These are phyloP conservation scores for Drosophila pegasa DNA, from an alignment of 2,888 invertebrate genomes.

Conservation along the genomic window DNA sequence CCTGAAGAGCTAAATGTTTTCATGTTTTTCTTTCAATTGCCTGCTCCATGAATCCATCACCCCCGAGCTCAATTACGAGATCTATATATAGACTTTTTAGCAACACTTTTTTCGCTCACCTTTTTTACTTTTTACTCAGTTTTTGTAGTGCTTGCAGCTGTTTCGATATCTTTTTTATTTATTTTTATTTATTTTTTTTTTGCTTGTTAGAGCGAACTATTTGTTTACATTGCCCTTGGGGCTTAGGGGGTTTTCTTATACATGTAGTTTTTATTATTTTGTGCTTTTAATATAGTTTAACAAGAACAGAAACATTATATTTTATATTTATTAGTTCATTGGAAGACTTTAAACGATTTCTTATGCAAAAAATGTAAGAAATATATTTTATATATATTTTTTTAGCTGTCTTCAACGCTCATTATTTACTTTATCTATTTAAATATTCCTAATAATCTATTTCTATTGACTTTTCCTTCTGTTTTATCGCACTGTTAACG, in stretches of 20 bases:
- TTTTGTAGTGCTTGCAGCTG: conserved; percentile 29
- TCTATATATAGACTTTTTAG: conserved; percentile 23
- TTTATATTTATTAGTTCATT: neutral
- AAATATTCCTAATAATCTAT: neutral
- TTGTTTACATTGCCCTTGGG: conserved; percentile 32
- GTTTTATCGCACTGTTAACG: conserved; percentile 1
- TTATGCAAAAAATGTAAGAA: neutral
- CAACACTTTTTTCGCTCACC: neutral
- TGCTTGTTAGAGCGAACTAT: conserved; percentile 16
- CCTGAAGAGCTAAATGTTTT: conserved; percentile 29
- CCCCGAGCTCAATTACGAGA: conserved; percentile 11
- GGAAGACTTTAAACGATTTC: neutral
- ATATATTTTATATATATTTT: neutral
- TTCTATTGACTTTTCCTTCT: conserved; percentile 2
- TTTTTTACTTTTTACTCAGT: conserved; percentile 8
- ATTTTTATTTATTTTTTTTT: neutral
- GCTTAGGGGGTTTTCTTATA: conserved; percentile 1
- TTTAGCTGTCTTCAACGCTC: neutral
- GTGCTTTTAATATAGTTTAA: conserved; percentile 7
- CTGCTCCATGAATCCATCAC: conserved; percentile 29
- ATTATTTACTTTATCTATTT: neutral
- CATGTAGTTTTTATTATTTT: neutral
- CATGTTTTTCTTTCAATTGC: conserved; percentile 5
- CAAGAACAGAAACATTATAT: neutral
- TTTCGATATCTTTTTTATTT: conserved; percentile 1